Percentiles rank a stretch among this genome's conserved stretches.
Conservation (phyloP, 2,113 vertebrate genomes). For the Tauraco erythrolophus region DNA sequence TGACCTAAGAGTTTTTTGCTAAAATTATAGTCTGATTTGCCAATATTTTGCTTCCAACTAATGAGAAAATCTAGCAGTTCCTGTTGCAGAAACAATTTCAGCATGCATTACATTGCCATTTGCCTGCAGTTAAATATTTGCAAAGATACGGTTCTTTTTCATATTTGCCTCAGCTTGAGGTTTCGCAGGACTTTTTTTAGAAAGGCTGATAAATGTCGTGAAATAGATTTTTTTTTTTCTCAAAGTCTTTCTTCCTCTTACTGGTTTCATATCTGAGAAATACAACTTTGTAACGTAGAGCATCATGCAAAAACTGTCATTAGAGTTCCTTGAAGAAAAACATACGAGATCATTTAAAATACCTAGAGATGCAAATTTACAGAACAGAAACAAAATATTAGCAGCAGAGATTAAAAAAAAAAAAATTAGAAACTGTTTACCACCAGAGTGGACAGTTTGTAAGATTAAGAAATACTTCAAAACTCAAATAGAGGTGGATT, state of each 20-base stretch:
- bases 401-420: background rate
- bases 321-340: background rate
- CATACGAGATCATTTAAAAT: background rate
- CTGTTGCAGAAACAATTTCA: background rate
- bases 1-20: background rate
- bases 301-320: background rate
- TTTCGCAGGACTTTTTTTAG: background rate
- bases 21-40: constrained; percentile 14
- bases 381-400: background rate
- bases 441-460: background rate
- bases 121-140: background rate
- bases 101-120: background rate
- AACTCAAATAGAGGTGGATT: background rate
- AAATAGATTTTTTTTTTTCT: background rate
- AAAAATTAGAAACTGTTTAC: background rate
- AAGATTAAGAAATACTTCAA: background rate
- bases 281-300: background rate
- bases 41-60: constrained; percentile 23
- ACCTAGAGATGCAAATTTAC: background rate
- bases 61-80: constrained; percentile 12
- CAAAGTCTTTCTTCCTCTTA: too few relatives aligned
- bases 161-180: background rate
- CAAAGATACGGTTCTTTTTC: background rate
- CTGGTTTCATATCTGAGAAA: background rate
- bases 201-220: background rate